phyloP scores from a whole-genome alignment of 2,888 invertebrate species.

The Drosophila conformis region DNA sequence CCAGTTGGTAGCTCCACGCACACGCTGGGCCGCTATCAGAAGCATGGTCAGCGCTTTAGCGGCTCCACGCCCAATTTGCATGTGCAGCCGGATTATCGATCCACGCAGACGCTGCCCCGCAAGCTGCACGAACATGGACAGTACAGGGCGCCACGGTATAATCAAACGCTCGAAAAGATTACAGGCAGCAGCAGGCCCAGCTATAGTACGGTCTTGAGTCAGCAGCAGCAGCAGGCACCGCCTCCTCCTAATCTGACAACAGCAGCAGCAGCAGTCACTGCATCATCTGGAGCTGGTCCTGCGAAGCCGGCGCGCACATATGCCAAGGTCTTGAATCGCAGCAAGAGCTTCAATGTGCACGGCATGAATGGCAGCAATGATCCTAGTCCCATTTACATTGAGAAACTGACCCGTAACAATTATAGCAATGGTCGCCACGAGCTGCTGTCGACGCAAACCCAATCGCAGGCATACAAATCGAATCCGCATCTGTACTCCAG shows the following conservation, averaged over 20 bases:
- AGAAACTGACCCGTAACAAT: constrained; percentile 83
- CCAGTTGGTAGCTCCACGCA: constrained; percentile 84
- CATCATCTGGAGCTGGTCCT: constrained; percentile 84
- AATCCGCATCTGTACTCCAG: constrained; percentile 89
- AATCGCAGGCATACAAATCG: constrained; percentile 88
- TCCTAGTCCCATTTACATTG: constrained; percentile 84
- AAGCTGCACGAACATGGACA: constrained; percentile 84
- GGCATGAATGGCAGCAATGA: constrained; percentile 86
- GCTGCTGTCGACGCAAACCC: constrained; percentile 47
- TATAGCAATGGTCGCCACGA: constrained; percentile 61
- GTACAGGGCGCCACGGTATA: constrained; percentile 30
- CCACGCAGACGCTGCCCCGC: constrained; percentile 92
- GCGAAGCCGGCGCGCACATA: constrained; percentile 92
- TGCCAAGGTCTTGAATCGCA: constrained; percentile 89
- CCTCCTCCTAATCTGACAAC: constrained; percentile 44
- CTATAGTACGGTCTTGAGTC: constrained; percentile 15
- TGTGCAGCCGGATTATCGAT: constrained; percentile 85
- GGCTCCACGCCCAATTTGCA: constrained; percentile 86
- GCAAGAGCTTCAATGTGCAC: constrained; percentile 94
- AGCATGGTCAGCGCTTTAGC: constrained; percentile 91
- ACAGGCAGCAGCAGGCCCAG: background rate
- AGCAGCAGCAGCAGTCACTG: constrained; percentile 3
- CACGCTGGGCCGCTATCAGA: constrained; percentile 93
- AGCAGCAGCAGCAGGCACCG: constrained; percentile 13
- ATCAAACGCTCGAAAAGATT: constrained; percentile 39